Conservation (phyloP, 2,797 vertebrate genomes). For the Chloroceryle amazona region DNA sequence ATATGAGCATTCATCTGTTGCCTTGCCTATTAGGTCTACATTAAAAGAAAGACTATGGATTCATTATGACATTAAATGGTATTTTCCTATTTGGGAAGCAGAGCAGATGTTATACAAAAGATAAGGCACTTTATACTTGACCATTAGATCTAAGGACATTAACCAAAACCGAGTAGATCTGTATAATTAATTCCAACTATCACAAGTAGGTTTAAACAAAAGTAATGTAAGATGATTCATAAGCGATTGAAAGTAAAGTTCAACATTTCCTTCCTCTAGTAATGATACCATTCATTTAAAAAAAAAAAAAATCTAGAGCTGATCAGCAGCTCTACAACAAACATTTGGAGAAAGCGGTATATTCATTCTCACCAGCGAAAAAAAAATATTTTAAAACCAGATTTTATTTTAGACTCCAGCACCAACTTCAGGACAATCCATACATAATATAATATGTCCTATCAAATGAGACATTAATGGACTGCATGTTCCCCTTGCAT, state of each 20-base stretch:
- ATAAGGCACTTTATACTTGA: not conserved
- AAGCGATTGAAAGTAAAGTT: not conserved
- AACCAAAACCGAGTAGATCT: not conserved
- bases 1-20: conserved; percentile 62
- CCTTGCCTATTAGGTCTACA: not conserved
- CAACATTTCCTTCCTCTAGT: not conserved
- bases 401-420: not conserved
- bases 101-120: not conserved
- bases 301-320: not conserved
- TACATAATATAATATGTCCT: not conserved
- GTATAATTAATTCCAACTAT: not conserved
- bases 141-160: not conserved
- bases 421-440: not conserved
- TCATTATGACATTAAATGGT: not conserved
- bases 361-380: not conserved
- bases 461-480: not conserved
- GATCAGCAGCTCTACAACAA: not conserved
- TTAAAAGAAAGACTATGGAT: not conserved
- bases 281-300: not conserved
- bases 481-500: not conserved
- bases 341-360: not conserved
- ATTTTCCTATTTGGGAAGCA: not conserved
- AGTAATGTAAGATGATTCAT: not conserved
- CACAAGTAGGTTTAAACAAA: conserved; percentile 4
- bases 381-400: not conserved